Evolutionary conservation across 2,113 vertebrate genomes (phyloP).

Genomic region (Ptilorrhoa leucosticta): DNA sequence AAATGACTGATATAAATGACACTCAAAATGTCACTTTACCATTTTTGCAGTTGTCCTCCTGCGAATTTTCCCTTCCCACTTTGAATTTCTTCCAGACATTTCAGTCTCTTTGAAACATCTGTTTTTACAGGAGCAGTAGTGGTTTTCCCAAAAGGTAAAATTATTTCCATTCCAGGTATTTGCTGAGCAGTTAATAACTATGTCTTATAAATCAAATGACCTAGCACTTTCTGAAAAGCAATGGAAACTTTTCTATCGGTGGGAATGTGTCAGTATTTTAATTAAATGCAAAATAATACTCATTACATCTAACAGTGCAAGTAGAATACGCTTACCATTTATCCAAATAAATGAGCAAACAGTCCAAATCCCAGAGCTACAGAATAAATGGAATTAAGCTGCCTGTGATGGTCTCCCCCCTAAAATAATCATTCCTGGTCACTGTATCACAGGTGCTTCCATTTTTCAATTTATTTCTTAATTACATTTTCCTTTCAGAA

Average conservation of each 20-base stretch:
- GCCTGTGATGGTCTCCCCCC: neutral
- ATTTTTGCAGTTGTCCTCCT: neutral
- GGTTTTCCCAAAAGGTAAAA: neutral
- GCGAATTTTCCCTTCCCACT: neutral
- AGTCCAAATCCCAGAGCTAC: conserved; percentile 16
- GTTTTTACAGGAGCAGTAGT: neutral
- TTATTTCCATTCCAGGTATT: neutral
- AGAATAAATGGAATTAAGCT: conserved; percentile 41
- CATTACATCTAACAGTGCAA: neutral
- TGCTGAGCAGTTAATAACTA: neutral
- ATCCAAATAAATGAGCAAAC: conserved; percentile 37
- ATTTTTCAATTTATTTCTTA: conserved; percentile 65
- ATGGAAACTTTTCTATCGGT: neutral
- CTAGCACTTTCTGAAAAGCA: neutral
- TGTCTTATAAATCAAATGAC: neutral
- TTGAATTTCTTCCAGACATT: neutral
- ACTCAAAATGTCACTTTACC: neutral
- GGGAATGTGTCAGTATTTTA: neutral
- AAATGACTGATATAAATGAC: neutral
- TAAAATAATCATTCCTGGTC: conserved; percentile 37
- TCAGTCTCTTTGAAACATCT: neutral
- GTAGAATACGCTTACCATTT: neutral
- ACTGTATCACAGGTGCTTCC: conserved; percentile 46
- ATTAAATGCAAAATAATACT: conserved; percentile 43
- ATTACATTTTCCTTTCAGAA: conserved; percentile 53